Evolutionary conservation across 2,113 vertebrate species (phyloP).

Genomic region (Mustela lutreola): DNA sequence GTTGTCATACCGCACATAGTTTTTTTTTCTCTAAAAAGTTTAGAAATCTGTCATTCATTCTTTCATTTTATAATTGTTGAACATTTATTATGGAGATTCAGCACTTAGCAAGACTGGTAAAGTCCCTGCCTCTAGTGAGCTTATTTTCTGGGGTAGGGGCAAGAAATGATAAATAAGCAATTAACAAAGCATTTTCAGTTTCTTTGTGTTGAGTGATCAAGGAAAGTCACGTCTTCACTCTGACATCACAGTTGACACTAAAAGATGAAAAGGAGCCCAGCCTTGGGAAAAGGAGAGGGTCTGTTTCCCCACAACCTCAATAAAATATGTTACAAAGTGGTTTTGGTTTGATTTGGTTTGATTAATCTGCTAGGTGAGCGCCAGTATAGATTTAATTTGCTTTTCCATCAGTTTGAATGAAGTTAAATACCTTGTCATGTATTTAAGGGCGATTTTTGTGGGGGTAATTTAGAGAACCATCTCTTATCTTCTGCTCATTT

Average conservation of each 20-base stretch:
- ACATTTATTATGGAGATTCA: conserved; percentile 9
- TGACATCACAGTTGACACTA: neutral
- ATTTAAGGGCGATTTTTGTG: neutral
- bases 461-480: neutral
- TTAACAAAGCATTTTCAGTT: neutral
- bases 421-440: conserved; percentile 1
- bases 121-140: neutral
- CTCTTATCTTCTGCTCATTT: neutral
- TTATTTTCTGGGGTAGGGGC: conserved; percentile 1
- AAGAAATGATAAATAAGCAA: conserved; percentile 34
- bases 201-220: neutral
- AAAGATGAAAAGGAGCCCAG: neutral
- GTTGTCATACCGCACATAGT: neutral
- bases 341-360: conserved; percentile 12
- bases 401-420: neutral
- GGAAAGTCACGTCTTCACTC: neutral
- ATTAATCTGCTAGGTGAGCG: neutral
- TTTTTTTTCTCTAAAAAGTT: conserved; percentile 32
- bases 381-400: neutral
- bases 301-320: neutral
- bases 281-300: neutral
- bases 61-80: conserved; percentile 20
- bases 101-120: neutral
- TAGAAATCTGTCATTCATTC: neutral
- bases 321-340: neutral